Conservation (phyloP, 2,797 vertebrate species). For the Fratercula arctica region DNA sequence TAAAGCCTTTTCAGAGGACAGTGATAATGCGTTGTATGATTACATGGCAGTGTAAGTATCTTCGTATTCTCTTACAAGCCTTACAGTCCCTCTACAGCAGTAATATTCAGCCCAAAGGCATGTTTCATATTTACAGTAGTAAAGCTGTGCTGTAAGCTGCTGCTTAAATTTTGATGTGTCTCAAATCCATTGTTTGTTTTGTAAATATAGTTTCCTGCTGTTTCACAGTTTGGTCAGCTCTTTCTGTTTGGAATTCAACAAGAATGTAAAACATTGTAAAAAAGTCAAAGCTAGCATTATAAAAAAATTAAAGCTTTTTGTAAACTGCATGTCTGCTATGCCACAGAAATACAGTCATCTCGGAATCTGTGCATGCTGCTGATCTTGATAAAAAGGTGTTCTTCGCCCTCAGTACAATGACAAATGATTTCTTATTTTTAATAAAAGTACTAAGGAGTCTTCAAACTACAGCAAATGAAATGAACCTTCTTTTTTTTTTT, state of each 20-base stretch:
- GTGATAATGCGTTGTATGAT: constrained; percentile 71
- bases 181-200: neutral
- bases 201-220: neutral
- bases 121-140: neutral
- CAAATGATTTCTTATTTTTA: neutral
- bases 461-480: neutral
- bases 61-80: neutral
- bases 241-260: neutral
- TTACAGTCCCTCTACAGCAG: neutral
- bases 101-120: neutral
- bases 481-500: neutral
- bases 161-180: neutral
- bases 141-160: neutral
- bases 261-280: neutral
- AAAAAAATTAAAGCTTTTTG: neutral
- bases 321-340: neutral
- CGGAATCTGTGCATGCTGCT: neutral
- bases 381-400: neutral
- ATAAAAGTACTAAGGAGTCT: neutral
- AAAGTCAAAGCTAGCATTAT: neutral
- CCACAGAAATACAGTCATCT: neutral
- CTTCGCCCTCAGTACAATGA: neutral
- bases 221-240: neutral
- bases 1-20: constrained; percentile 69
- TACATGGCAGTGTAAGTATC: constrained; percentile 90